A percentile compares a stretch with the other conserved stretches of the same genome.
Evolutionary conservation across 2,888 invertebrate species (phyloP).

Genomic region (Mantis religiosa): DNA sequence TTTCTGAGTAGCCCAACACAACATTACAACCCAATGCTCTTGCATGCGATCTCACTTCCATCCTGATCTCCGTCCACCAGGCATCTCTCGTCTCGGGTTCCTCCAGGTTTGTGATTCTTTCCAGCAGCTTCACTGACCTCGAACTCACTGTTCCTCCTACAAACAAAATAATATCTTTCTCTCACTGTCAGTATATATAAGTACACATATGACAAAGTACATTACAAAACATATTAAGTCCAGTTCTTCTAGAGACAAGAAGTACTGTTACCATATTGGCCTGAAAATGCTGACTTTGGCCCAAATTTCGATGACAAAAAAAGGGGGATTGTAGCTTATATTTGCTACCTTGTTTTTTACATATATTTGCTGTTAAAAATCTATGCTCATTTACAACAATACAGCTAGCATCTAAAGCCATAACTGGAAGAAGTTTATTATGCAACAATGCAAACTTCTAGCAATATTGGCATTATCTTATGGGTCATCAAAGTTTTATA

Average conservation of each 20-base stretch:
- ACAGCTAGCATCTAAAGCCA: too few relatives aligned
- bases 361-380: too few relatives aligned
- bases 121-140: constrained; percentile 76
- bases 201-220: not conserved
- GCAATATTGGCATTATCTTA: too few relatives aligned
- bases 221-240: not conserved
- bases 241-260: not conserved
- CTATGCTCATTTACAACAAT: too few relatives aligned
- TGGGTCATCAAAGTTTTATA: too few relatives aligned
- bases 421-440: too few relatives aligned
- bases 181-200: not conserved
- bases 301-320: too few relatives aligned
- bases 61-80: constrained; percentile 96
- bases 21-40: constrained; percentile 89
- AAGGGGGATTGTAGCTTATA: too few relatives aligned
- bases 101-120: constrained; percentile 76
- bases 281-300: too few relatives aligned
- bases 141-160: constrained; percentile 78
- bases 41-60: constrained; percentile 92
- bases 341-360: too few relatives aligned
- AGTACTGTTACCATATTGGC: constrained; percentile 35
- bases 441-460: too few relatives aligned
- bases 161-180: constrained; percentile 21
- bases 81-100: constrained; percentile 88
- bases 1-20: constrained; percentile 89